phyloP scores from a whole-genome alignment of 1,140 invertebrate species.

The Ylistrum balloti region DNA sequence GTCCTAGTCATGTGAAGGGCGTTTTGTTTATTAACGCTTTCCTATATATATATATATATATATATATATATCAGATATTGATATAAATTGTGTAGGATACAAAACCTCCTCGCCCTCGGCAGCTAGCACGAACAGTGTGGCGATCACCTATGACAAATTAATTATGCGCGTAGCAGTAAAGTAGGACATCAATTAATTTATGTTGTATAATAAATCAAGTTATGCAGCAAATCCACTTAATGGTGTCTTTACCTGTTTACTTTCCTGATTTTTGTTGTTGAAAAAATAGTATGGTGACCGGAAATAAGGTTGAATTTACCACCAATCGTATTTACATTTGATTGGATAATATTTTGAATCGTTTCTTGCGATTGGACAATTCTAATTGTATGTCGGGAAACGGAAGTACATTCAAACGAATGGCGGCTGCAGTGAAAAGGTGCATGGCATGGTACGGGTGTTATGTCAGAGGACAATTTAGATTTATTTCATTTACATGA shows the following conservation, averaged over 20 bases:
- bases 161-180: no score
- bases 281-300: not conserved
- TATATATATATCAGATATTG: no score
- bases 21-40: no score
- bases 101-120: no score
- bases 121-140: no score
- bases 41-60: no score
- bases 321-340: constrained; percentile 13
- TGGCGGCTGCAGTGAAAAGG: constrained; percentile 45
- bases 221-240: not conserved
- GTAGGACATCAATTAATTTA: no score
- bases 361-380: constrained; percentile 49
- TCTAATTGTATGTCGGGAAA: not conserved
- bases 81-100: no score
- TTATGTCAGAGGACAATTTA: no score
- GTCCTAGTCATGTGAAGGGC: no score
- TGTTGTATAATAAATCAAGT: not conserved
- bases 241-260: not conserved
- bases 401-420: constrained; percentile 57
- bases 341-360: constrained; percentile 46
- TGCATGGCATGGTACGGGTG: not conserved
- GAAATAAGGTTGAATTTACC: constrained; percentile 43
- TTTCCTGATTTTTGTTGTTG: not conserved
- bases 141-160: no score
- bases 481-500: no score